Percentiles rank a stretch among this genome's conserved stretches.
Conservation (phyloP, 2,888 invertebrate species). For the Tolmerus cingulatus region DNA sequence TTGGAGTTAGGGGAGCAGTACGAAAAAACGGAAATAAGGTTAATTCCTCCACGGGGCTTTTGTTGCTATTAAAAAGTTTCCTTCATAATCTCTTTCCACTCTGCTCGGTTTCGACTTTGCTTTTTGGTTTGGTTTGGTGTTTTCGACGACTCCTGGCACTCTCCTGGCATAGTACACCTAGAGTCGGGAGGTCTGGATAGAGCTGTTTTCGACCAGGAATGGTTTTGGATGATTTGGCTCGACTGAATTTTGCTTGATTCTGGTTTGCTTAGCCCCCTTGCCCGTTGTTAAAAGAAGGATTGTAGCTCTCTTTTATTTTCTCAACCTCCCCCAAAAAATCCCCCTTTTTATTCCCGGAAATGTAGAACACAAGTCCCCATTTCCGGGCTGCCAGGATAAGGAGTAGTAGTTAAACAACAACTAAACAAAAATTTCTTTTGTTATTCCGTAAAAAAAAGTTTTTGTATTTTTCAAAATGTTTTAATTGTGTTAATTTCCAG, state of each 20-base stretch:
- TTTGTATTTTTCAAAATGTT: neutral
- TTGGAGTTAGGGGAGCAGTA: neutral
- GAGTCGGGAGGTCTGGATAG: neutral
- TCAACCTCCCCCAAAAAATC: neutral
- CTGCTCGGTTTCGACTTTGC: neutral
- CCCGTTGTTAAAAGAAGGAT: neutral
- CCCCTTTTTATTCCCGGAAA: neutral
- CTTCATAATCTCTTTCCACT: neutral
- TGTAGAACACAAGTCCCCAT: neutral
- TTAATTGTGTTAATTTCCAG: neutral
- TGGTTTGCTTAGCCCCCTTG: neutral
- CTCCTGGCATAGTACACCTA: neutral
- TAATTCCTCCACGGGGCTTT: neutral
- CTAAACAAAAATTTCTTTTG: neutral
- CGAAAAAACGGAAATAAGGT: neutral
- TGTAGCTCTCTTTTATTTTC: neutral
- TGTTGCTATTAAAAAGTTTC: neutral
- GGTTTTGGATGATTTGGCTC: neutral
- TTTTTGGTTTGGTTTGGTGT: neutral
- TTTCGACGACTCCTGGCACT: neutral
- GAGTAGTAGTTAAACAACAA: neutral
- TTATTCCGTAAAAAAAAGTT: neutral
- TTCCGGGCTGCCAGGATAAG: neutral
- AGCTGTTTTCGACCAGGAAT: neutral
- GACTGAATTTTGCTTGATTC: neutral